These are phyloP conservation scores for Zaprionus lineosus DNA, from an alignment of 2,888 invertebrate genomes.

Conservation along the genomic window DNA sequence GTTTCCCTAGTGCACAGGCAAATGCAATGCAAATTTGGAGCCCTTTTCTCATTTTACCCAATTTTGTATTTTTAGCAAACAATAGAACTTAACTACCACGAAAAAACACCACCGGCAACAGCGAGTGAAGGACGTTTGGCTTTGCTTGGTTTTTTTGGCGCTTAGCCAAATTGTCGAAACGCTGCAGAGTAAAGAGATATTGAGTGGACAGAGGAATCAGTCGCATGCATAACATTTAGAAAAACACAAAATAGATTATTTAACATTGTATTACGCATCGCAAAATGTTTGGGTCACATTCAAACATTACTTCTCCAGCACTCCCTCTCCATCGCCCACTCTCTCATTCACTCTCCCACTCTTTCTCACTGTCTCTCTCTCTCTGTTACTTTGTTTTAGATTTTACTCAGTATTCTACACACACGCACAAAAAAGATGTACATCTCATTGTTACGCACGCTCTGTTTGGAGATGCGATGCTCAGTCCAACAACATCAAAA, in stretches of 20 bases:
- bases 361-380: background rate
- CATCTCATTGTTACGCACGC: too few species aligned
- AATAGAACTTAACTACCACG: too few species aligned
- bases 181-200: background rate
- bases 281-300: constrained; percentile 44
- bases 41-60: constrained; percentile 30
- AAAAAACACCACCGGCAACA: too few species aligned
- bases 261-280: constrained; percentile 52
- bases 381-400: background rate
- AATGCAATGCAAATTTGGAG: constrained; percentile 16
- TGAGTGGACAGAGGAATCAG: background rate
- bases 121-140: constrained; percentile 40
- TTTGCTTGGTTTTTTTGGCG: constrained; percentile 43
- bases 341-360: background rate
- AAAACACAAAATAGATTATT: constrained; percentile 44
- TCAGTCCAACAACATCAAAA: background rate
- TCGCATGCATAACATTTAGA: constrained; percentile 47
- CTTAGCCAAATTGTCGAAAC: constrained; percentile 37
- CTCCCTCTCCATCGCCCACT: background rate
- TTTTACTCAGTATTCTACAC: too few species aligned
- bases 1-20: constrained; percentile 11
- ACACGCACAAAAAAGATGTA: too few species aligned
- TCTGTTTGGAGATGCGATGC: too few species aligned
- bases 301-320: background rate
- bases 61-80: constrained; percentile 29